Percentiles rank a stretch among this genome's conserved stretches.
These are phyloP conservation scores for Orthosia gracilis DNA, from an alignment of 2,888 invertebrate genomes.

Conservation along the genomic window DNA sequence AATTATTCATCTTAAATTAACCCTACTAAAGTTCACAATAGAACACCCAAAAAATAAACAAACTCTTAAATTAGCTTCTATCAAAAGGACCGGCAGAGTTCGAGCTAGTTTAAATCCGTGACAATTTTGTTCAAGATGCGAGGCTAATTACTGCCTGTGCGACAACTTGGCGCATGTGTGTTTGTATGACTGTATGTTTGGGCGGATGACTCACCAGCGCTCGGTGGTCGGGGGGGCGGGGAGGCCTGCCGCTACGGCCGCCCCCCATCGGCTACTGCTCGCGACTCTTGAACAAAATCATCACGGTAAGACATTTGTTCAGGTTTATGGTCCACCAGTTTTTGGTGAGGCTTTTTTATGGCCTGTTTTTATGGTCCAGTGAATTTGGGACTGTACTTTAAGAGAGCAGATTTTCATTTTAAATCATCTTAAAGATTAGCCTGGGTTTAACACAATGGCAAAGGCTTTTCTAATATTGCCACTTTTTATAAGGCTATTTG, in stretches of 20 bases:
- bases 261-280: constrained; percentile 82
- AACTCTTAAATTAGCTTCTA: constrained; percentile 17
- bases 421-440: too few species aligned
- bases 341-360: constrained; percentile 25
- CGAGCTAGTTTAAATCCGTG: constrained; percentile 49
- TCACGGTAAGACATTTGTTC: constrained; percentile 75
- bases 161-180: constrained; percentile 57
- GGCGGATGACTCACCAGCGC: constrained; percentile 83
- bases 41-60: not conserved
- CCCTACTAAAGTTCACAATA: not conserved
- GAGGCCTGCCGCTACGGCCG: constrained; percentile 83
- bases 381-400: not conserved
- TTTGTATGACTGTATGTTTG: constrained; percentile 39
- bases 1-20: not conserved
- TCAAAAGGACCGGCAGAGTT: too few species aligned
- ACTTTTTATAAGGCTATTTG: too few species aligned
- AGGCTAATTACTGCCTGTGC: constrained; percentile 77
- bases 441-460: too few species aligned
- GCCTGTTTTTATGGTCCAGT: constrained; percentile 19
- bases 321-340: constrained; percentile 50
- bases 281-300: constrained; percentile 90
- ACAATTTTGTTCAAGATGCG: constrained; percentile 81
- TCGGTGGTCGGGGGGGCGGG: constrained; percentile 77
- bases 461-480: too few species aligned
- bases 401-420: constrained; percentile 10